These are phyloP conservation scores for Drosophila nigrodunni DNA, from an alignment of 1,140 invertebrate species.

Conservation along the genomic window DNA sequence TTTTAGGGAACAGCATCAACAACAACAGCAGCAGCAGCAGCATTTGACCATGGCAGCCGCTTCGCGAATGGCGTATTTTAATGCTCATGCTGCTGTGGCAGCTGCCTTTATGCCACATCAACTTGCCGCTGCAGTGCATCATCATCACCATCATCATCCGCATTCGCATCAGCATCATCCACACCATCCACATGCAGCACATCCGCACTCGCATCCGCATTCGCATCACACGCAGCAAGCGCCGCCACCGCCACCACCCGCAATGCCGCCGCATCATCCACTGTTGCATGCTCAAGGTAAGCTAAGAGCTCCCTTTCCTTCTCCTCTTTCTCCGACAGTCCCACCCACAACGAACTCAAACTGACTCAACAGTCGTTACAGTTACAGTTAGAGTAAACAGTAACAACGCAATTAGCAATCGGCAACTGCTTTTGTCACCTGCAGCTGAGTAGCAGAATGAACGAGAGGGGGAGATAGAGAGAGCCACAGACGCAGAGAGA, in stretches of 20 bases:
- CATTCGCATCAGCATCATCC: slow-evolving; percentile 40
- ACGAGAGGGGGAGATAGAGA: neutral
- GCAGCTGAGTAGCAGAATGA: slow-evolving; percentile 13
- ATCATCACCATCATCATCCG: slow-evolving; percentile 60
- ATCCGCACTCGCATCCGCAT: slow-evolving; percentile 24
- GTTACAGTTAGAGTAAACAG: slow-evolving; percentile 52
- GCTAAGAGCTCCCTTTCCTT: neutral
- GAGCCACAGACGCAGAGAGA: neutral
- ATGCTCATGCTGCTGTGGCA: slow-evolving; percentile 94
- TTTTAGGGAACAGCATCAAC: slow-evolving; percentile 37
- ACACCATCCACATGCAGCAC: slow-evolving; percentile 61
- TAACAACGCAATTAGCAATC: slow-evolving; percentile 65
- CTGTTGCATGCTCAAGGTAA: slow-evolving; percentile 82
- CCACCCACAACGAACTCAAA: neutral
- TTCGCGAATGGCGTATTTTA: slow-evolving; percentile 93
- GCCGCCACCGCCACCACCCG: slow-evolving; percentile 29
- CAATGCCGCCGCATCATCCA: slow-evolving; percentile 60
- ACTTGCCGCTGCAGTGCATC: slow-evolving; percentile 67
- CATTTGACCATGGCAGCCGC: slow-evolving; percentile 89
- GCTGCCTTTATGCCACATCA: slow-evolving; percentile 91
- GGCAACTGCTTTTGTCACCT: slow-evolving; percentile 78
- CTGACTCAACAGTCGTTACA: slow-evolving; percentile 16
- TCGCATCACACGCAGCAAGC: slow-evolving; percentile 44
- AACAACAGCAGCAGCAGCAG: slow-evolving; percentile 58
- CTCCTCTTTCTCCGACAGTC: neutral